Percentiles rank a stretch among this genome's conserved stretches.
Evolutionary conservation across 2,797 vertebrate genomes (phyloP).

Genomic region (Mormyrus hasselquistii): DNA sequence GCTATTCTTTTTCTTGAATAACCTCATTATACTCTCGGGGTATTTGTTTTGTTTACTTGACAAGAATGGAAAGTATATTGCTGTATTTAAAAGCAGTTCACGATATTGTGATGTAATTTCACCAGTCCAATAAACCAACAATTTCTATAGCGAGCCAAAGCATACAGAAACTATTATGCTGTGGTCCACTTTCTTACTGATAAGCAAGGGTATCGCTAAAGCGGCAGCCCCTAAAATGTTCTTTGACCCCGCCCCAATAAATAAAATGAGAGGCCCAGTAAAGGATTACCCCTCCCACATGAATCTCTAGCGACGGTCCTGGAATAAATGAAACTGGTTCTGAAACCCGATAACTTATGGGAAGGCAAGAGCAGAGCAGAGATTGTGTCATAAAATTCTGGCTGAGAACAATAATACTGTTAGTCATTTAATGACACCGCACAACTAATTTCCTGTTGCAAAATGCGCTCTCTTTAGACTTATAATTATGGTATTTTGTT

Average conservation of each 20-base stretch:
- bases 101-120: background rate
- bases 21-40: background rate
- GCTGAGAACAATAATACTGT: background rate
- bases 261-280: background rate
- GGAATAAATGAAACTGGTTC: background rate
- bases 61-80: background rate
- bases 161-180: background rate
- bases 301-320: background rate
- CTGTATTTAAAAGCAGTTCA: background rate
- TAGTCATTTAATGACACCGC: background rate
- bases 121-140: background rate
- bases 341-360: background rate
- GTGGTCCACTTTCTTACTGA: background rate
- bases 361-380: background rate
- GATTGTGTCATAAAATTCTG: background rate
- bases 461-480: background rate
- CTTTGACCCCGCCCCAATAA: background rate
- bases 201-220: background rate
- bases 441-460: background rate
- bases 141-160: background rate
- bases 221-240: background rate
- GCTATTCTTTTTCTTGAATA: background rate
- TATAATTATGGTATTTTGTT: background rate
- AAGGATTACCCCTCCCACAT: background rate
- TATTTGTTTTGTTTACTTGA: background rate